phyloP scores from a whole-genome alignment of 1,140 invertebrate species.

The Melipona quadrifasciata region DNA sequence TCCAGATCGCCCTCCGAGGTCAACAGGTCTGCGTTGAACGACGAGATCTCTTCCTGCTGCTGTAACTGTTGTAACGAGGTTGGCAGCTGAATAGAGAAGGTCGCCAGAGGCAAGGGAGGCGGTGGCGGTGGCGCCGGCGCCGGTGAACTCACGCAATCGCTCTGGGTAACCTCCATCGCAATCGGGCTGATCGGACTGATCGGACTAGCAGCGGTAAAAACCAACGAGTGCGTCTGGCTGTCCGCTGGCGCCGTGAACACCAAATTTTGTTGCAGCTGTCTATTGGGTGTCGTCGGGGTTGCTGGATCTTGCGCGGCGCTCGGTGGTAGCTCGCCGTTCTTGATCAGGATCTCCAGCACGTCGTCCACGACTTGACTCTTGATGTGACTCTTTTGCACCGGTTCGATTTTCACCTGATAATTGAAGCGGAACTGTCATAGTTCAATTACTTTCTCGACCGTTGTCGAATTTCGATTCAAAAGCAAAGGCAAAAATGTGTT shows the following conservation, averaged over 20 bases:
- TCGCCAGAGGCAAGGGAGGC: slow-evolving; percentile 80
- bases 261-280: slow-evolving; percentile 78
- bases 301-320: slow-evolving; percentile 91
- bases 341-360: slow-evolving; percentile 96
- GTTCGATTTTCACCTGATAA: slow-evolving; percentile 78
- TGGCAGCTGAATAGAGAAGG: slow-evolving; percentile 81
- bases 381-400: slow-evolving; percentile 83
- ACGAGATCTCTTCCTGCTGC: slow-evolving; percentile 72
- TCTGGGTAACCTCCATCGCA: slow-evolving; percentile 79
- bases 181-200: slow-evolving; percentile 80
- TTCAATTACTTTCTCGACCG: no score
- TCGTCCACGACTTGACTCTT: slow-evolving; percentile 96
- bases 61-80: slow-evolving; percentile 73
- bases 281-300: slow-evolving; percentile 85
- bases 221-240: slow-evolving; percentile 74
- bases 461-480: no score
- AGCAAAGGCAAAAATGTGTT: neutral
- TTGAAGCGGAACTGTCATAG: neutral
- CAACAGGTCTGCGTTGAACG: slow-evolving; percentile 69
- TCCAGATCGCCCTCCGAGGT: slow-evolving; percentile 73
- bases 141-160: slow-evolving; percentile 74
- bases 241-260: slow-evolving; percentile 77
- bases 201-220: slow-evolving; percentile 74
- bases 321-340: slow-evolving; percentile 94
- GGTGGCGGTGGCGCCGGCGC: slow-evolving; percentile 79